Evolutionary conservation across 2,888 invertebrate genomes (phyloP).

Genomic region (Steinernema scapterisci): DNA sequence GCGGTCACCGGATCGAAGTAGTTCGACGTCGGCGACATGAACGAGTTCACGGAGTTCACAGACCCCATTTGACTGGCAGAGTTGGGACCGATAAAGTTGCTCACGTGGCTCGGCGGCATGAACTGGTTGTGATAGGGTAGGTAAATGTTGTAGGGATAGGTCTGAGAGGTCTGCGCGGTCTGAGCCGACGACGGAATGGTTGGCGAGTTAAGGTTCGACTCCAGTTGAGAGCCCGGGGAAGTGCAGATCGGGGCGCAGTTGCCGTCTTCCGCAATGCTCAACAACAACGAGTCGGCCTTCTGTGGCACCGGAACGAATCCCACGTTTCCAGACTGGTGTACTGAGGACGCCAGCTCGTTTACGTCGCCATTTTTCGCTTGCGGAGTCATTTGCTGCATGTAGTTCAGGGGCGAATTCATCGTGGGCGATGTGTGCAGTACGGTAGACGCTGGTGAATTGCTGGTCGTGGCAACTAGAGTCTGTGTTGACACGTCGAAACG

Average conservation of each 20-base stretch:
- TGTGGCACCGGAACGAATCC: conserved; percentile 21
- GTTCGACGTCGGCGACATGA: conserved; percentile 11
- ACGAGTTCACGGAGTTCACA: conserved; percentile 22
- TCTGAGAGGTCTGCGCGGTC: background rate
- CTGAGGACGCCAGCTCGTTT: background rate
- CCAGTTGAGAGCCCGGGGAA: background rate
- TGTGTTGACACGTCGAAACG: conserved; percentile 40
- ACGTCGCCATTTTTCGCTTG: background rate
- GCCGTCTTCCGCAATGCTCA: background rate
- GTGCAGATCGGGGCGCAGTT: background rate
- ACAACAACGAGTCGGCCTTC: background rate
- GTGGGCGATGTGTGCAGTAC: background rate
- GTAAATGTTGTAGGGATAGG: conserved; percentile 18
- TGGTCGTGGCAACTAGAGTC: conserved; percentile 8
- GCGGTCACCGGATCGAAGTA: conserved; percentile 9
- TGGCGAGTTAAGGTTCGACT: conserved; percentile 8
- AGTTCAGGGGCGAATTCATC: conserved; percentile 21
- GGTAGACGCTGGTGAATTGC: background rate
- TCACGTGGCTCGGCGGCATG: background rate
- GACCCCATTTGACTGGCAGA: background rate
- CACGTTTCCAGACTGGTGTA: background rate
- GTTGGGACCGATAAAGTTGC: conserved; percentile 1
- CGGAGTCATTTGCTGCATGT: conserved; percentile 7
- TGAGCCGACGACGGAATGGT: background rate
- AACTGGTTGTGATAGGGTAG: conserved; percentile 12